These are phyloP conservation scores for Oscheius onirici DNA, from an alignment of 2,888 invertebrate genomes.

Conservation along the genomic window DNA sequence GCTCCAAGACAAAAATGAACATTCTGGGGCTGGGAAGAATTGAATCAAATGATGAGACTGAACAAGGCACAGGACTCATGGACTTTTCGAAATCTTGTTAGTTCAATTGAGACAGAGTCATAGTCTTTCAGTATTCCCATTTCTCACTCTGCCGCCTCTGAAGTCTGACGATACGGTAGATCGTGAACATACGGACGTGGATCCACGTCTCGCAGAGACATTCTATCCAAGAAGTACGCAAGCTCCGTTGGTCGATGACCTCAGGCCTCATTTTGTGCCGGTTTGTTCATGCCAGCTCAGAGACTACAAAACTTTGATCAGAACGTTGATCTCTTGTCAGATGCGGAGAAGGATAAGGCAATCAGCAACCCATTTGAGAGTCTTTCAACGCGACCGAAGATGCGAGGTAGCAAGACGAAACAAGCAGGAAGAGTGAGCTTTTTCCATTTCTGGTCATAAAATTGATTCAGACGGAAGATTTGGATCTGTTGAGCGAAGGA, in stretches of 20 bases:
- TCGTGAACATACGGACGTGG: conserved; percentile 39
- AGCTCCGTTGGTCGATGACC: conserved; percentile 2
- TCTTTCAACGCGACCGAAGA: background rate
- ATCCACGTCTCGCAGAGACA: conserved; percentile 42
- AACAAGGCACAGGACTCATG: conserved; percentile 56
- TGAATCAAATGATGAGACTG: conserved; percentile 44
- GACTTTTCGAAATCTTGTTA: conserved; percentile 56
- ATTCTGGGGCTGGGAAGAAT: conserved; percentile 44
- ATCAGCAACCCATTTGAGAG: conserved; percentile 16
- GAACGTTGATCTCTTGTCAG: background rate
- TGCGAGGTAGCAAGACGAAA: background rate
- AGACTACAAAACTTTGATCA: background rate
- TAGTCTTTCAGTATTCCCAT: conserved; percentile 52
- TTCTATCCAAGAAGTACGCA: conserved; percentile 10
- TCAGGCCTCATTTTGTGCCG: conserved; percentile 23
- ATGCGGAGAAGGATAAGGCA: conserved; percentile 13
- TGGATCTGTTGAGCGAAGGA: conserved; percentile 18
- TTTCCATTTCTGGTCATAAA: background rate
- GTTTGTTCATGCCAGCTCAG: background rate
- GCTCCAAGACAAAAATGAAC: conserved; percentile 41
- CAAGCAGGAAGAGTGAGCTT: background rate
- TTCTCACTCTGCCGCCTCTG: conserved; percentile 50
- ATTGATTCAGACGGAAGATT: conserved; percentile 23
- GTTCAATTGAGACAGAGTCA: background rate
- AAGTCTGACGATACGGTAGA: conserved; percentile 40